These are phyloP conservation scores for Aphis gossypii DNA, from an alignment of 1,140 invertebrate genomes.

Conservation along the genomic window DNA sequence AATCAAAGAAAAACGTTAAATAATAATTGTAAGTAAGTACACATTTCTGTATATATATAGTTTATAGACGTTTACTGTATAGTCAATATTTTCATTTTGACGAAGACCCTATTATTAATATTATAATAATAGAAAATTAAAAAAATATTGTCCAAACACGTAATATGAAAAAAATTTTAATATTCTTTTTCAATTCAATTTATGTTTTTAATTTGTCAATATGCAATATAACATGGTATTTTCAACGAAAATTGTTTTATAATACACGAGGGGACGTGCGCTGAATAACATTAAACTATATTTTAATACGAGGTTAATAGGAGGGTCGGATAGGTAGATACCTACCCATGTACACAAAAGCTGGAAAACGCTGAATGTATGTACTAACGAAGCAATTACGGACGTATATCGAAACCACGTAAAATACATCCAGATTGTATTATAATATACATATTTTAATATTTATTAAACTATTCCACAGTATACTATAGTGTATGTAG, in stretches of 20 bases:
- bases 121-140: background rate
- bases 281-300: background rate
- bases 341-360: background rate
- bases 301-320: background rate
- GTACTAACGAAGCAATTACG: conserved; percentile 14
- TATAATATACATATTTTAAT: conserved; percentile 6
- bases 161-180: background rate
- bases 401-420: background rate
- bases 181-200: background rate
- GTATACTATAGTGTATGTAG: background rate
- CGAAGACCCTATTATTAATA: background rate
- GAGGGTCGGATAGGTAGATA: background rate
- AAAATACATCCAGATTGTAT: background rate
- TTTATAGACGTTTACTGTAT: background rate
- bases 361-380: background rate
- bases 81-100: background rate
- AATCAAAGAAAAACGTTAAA: background rate
- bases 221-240: background rate
- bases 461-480: background rate
- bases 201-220: background rate
- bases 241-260: conserved; percentile 2
- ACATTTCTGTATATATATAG: background rate
- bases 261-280: background rate
- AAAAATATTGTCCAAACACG: background rate
- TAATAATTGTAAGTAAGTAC: too few species aligned